Percentiles rank a stretch among this genome's conserved stretches.
Conservation (phyloP, 2,113 vertebrate species). For the Pedionomus torquatus region DNA sequence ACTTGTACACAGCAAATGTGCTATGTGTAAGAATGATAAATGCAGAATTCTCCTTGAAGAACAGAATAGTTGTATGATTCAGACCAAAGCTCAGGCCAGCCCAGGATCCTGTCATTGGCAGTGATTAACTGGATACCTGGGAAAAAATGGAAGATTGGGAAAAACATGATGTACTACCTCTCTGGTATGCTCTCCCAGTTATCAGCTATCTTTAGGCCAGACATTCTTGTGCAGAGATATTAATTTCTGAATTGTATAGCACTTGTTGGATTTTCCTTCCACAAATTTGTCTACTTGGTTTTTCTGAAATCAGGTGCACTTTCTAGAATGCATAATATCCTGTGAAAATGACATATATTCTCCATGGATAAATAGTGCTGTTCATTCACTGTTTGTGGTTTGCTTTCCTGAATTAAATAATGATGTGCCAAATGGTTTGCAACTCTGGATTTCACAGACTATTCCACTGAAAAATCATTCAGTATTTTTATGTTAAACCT, state of each 20-base stretch:
- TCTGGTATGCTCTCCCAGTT: neutral
- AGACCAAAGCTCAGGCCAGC: neutral
- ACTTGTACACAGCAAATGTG: neutral
- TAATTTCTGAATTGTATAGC: neutral
- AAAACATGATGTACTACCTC: neutral
- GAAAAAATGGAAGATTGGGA: neutral
- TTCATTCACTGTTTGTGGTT: neutral
- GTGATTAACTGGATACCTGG: neutral
- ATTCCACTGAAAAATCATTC: neutral
- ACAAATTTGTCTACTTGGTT: neutral
- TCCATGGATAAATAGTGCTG: neutral
- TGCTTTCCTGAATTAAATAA: neutral
- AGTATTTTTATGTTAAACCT: neutral
- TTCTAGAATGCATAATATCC: neutral
- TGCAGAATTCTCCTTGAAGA: neutral
- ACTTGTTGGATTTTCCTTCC: neutral
- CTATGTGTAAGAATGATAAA: neutral
- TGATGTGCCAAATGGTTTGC: neutral
- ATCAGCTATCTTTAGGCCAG: neutral
- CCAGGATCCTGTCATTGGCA: neutral
- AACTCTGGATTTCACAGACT: neutral
- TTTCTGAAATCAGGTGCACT: neutral
- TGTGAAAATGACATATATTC: neutral
- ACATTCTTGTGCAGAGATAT: neutral
- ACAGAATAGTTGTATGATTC: neutral